These are phyloP conservation scores for Porphyrio hochstetteri DNA, from an alignment of 2,113 vertebrate species.

Conservation along the genomic window DNA sequence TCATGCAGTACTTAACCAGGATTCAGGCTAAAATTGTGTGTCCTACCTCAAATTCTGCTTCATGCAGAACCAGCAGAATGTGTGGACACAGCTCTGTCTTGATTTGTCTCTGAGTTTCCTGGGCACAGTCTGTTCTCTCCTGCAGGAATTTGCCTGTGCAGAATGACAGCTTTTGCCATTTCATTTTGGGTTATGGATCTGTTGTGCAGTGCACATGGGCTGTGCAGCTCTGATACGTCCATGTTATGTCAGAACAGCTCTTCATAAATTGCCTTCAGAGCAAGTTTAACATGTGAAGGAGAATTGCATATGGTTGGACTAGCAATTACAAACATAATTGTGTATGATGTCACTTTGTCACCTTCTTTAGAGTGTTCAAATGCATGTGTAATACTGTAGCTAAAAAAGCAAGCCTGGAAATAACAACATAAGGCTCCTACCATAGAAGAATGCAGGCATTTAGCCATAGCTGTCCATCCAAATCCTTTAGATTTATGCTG, in stretches of 20 bases:
- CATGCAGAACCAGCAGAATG: neutral
- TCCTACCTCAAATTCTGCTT: neutral
- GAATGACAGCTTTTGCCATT: neutral
- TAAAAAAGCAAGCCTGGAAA: neutral
- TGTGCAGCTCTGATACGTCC: neutral
- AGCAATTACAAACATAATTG: neutral
- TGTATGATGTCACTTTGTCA: neutral
- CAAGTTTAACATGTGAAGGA: neutral
- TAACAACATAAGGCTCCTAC: neutral
- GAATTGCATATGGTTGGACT: neutral
- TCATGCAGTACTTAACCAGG: neutral
- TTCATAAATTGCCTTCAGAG: neutral
- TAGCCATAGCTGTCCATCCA: neutral
- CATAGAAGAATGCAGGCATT: neutral
- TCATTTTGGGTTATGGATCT: neutral
- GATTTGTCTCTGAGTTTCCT: neutral
- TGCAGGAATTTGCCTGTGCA: neutral
- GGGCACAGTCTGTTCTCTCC: neutral
- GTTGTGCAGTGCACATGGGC: rapidly evolving
- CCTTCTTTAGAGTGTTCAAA: neutral
- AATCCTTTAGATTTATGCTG: neutral
- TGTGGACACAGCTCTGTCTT: rapidly evolving
- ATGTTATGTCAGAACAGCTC: neutral
- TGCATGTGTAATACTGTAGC: neutral
- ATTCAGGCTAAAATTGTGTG: neutral